A percentile compares a stretch with the other conserved stretches of the same genome.
Conservation (phyloP, 2,797 vertebrate genomes). For the Phrynocephalus vlangalii region DNA sequence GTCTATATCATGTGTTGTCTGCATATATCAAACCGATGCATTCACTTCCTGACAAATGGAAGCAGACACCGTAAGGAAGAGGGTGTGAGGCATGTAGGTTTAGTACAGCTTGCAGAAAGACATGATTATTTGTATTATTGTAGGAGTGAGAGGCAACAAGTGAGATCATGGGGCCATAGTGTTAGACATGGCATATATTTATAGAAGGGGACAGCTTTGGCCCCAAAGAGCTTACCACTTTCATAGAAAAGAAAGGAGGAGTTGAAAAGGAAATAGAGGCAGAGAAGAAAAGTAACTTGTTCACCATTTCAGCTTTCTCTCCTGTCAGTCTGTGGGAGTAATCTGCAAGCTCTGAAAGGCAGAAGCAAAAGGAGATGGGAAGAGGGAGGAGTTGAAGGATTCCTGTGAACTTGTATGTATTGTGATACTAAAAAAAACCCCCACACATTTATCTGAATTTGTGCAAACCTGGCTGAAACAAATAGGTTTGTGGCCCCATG, state of each 20-base stretch:
- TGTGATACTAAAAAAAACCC: neutral
- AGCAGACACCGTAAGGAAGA: neutral
- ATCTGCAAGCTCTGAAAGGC: constrained; percentile 13
- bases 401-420: neutral
- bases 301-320: neutral
- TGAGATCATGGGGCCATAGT: constrained; percentile 2
- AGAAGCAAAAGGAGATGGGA: neutral
- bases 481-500: neutral
- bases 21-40: neutral
- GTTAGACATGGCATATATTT: neutral
- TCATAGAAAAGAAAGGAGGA: constrained; percentile 26
- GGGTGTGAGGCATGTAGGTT: neutral
- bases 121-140: constrained; percentile 13
- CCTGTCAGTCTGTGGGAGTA: neutral
- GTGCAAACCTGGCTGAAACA: neutral
- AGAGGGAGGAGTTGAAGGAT: neutral
- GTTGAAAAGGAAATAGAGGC: neutral
- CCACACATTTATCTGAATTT: constrained; percentile 1
- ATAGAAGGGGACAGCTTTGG: constrained; percentile 9
- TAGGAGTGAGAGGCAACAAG: constrained; percentile 16
- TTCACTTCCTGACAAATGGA: neutral
- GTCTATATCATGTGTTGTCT: accelerated
- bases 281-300: constrained; percentile 22
- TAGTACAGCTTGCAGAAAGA: constrained; percentile 11
- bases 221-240: constrained; percentile 24